A percentile compares a stretch with the other conserved stretches of the same genome.
phyloP scores from a whole-genome alignment of 1,140 invertebrate genomes.

The Orchesella cincta region DNA sequence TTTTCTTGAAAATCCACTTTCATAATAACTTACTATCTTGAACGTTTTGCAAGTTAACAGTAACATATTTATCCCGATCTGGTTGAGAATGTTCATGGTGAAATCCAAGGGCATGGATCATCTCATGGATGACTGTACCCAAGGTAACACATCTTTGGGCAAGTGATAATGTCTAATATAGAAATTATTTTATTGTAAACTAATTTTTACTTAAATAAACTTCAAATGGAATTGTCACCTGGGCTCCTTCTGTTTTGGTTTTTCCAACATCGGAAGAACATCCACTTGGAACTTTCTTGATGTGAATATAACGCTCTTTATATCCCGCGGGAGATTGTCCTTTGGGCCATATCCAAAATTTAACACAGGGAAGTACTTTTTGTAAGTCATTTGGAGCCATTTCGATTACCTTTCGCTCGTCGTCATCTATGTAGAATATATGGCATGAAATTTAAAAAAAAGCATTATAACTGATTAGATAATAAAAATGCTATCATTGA shows the following conservation, averaged over 20 bases:
- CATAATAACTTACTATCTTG: no score
- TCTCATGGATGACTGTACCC: slow-evolving; percentile 62
- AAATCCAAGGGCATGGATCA: slow-evolving; percentile 61
- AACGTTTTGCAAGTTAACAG: slow-evolving; percentile 62
- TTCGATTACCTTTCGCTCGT: background rate
- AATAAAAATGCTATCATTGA: background rate
- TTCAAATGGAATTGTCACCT: slow-evolving; percentile 52
- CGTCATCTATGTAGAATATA: no score
- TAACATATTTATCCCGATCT: slow-evolving; percentile 60
- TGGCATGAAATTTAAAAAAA: no score
- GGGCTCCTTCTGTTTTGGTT: slow-evolving; percentile 61
- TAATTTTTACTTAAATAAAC: background rate
- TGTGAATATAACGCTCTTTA: background rate
- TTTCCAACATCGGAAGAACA: slow-evolving; percentile 62
- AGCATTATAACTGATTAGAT: background rate
- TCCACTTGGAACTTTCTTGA: background rate
- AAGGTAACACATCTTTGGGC: slow-evolving; percentile 60
- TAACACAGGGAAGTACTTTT: background rate
- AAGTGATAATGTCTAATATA: slow-evolving; percentile 58
- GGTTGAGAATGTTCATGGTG: slow-evolving; percentile 62
- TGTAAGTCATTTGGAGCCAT: background rate
- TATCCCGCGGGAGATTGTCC: background rate
- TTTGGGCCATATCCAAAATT: background rate
- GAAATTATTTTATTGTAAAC: background rate
- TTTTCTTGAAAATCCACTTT: no score